These are phyloP conservation scores for Drosophila recens DNA, from an alignment of 2,888 invertebrate genomes.

Conservation along the genomic window DNA sequence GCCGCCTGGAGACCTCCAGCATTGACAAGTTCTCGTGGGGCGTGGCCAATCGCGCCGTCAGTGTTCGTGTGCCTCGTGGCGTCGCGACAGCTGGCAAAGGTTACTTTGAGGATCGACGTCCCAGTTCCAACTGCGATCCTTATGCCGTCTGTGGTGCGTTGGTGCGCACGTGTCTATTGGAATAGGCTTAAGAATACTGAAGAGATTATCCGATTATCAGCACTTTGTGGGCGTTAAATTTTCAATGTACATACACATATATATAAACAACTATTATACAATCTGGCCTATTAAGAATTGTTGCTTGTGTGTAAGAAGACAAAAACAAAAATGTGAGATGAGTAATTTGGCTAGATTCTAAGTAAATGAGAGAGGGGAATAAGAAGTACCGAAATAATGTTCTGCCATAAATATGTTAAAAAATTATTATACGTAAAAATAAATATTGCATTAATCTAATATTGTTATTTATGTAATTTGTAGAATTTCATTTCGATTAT, in stretches of 20 bases:
- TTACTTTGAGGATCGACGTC: constrained; percentile 92
- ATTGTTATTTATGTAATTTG: constrained; percentile 37
- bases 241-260: constrained; percentile 24
- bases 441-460: constrained; percentile 49
- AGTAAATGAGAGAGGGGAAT: constrained; percentile 36
- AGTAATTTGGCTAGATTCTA: constrained; percentile 60
- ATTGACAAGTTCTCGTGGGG: constrained; percentile 89
- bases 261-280: constrained; percentile 24
- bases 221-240: constrained; percentile 32
- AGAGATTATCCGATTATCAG: not conserved
- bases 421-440: constrained; percentile 44
- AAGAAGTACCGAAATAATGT: constrained; percentile 15
- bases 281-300: constrained; percentile 21
- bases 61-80: constrained; percentile 90
- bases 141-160: constrained; percentile 89
- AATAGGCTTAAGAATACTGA: constrained; percentile 63
- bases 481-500: constrained; percentile 11
- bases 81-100: constrained; percentile 90
- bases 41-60: constrained; percentile 88
- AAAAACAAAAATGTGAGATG: constrained; percentile 28
- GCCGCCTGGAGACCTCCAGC: constrained; percentile 91
- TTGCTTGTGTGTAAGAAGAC: constrained; percentile 59
- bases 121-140: constrained; percentile 91
- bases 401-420: constrained; percentile 69
- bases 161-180: constrained; percentile 86